Base-by-base conservation (phyloP, 2,888 invertebrate species). In the Cryptophagus acutangulus region DNA sequence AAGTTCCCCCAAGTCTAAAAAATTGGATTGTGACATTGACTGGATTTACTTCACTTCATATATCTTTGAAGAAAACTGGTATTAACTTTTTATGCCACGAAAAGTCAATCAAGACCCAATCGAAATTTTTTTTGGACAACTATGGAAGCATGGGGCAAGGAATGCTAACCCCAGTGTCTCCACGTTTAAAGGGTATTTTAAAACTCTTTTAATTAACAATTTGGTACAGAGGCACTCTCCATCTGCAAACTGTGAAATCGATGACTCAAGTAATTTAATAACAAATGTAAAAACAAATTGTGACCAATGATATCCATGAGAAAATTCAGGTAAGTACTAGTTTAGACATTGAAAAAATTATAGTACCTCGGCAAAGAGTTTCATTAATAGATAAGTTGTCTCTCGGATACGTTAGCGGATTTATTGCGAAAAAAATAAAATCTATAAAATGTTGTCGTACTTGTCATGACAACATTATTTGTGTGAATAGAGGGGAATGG, bases 91-190 rank as follows among this genome's bases (percentile, higher is more conserved):
- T 2, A 18, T 15, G 18, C 12, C 38, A 8, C 14, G 38, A 25
- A 20, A 9, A 3, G 17, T 36, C 4, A 41, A 42, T 20, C 43
- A 43, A 37, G 43, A 43, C 14, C 20, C 42, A 2, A 3, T 43
- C 16, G 40, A 40, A 37, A 39, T 34, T 28, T 38, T 45, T 25
- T 42, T 45, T 38, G 17, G 37, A 6, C 40, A 35, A 31, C 30
- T 41, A n/a, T 20, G 41, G 9, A 37, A 40, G 24, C 41, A 41
- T 5, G 38, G 28, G 2, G 37, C 13, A 9, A 10, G 33, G 13
- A 41, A 44, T 36, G 34, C 12, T n/a, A 43, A 33, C 26, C 41
- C 44, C 2, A 36, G 36, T 6, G 18, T 25, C 1, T 10, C 15
- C 10, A 14, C 28, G 4, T 43, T 43, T 35, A 34, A 36, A 8